These are phyloP conservation scores for Cremastobaeus sp. DNA, from an alignment of 2,888 invertebrate species.

Conservation along the genomic window DNA sequence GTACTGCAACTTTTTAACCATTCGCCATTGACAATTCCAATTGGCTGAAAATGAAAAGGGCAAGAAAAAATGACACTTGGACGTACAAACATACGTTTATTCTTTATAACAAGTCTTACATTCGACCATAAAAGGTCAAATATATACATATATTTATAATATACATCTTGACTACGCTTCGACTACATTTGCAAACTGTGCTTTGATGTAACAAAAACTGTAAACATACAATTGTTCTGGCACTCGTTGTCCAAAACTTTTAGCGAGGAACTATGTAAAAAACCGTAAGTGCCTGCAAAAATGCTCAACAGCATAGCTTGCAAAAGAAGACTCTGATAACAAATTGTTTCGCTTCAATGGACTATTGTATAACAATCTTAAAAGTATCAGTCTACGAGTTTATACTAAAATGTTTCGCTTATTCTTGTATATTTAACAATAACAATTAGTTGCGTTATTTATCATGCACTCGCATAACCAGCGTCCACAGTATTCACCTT, in stretches of 20 bases:
- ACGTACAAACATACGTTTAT: constrained; percentile 74
- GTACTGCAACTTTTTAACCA: no score
- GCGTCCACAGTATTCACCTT: constrained; percentile 69
- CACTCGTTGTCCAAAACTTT: constrained; percentile 26
- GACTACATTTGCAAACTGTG: constrained; percentile 73
- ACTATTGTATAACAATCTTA: constrained; percentile 72
- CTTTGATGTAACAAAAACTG: constrained; percentile 48
- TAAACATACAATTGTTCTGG: constrained; percentile 8
- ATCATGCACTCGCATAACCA: constrained; percentile 67
- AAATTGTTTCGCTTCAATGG: constrained; percentile 45
- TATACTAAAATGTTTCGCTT: constrained; percentile 72
- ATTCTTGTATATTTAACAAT: constrained; percentile 64
- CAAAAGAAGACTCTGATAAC: constrained; percentile 64
- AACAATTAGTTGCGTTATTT: constrained; percentile 64
- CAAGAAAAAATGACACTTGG: neutral
- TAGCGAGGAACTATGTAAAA: constrained; percentile 41
- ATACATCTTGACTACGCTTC: constrained; percentile 71
- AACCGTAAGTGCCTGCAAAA: constrained; percentile 26
- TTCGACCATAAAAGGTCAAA: constrained; percentile 61
- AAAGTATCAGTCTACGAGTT: constrained; percentile 77
- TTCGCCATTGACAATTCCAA: no score
- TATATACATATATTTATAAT: constrained; percentile 60
- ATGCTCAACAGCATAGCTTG: constrained; percentile 64
- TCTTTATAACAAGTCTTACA: constrained; percentile 69
- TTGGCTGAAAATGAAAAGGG: neutral